phyloP scores from a whole-genome alignment of 23 tunicate species.

The Oikopleura vanhoeffeni region DNA sequence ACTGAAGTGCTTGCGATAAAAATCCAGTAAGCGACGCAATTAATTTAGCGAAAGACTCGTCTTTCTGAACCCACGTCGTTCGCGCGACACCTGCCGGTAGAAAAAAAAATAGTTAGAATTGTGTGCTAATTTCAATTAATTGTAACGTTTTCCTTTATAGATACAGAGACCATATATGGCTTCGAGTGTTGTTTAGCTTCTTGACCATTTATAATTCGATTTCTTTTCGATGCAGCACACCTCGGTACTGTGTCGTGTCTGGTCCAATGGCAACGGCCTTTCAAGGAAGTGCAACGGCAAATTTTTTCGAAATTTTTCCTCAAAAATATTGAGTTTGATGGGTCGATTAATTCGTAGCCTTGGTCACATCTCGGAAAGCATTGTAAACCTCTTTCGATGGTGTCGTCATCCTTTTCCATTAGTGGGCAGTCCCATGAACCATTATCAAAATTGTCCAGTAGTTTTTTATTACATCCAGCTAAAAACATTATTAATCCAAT shows the following conservation, averaged over 20 bases:
- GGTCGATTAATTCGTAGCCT: neutral
- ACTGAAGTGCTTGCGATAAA: no score
- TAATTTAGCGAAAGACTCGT: no score
- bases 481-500: neutral
- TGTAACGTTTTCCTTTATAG: neutral
- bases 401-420: neutral
- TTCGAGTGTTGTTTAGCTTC: neutral
- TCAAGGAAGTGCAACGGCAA: neutral
- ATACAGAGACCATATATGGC: neutral
- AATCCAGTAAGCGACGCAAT: no score
- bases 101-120: no score
- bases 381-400: neutral
- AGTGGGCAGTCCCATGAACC: slow-evolving; percentile 8
- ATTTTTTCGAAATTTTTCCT: neutral
- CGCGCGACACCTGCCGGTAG: no score
- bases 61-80: no score
- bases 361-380: neutral
- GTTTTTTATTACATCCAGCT: neutral
- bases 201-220: slow-evolving; percentile 10
- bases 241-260: neutral
- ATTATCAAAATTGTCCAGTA: neutral
- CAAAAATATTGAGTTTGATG: neutral
- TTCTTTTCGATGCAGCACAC: neutral
- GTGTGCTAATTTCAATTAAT: no score
- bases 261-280: slow-evolving; percentile 10